Evolutionary conservation across 1,140 invertebrate species (phyloP).

Genomic region (Euwallacea fornicatus): DNA sequence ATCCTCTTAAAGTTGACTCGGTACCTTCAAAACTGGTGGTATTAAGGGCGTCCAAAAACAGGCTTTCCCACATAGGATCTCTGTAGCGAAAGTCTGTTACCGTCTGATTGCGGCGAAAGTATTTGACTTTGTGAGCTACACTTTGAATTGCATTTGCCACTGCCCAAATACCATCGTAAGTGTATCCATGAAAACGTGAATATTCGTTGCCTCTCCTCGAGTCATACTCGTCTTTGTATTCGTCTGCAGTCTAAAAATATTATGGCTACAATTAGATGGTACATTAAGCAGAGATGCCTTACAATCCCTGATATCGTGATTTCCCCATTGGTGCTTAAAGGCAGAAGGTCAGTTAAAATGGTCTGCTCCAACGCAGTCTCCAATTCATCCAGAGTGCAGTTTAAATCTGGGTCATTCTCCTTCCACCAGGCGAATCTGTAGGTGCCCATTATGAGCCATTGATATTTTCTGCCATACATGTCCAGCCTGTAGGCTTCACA

Average conservation of each 20-base stretch:
- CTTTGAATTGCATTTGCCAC: constrained; percentile 89
- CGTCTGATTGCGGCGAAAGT: constrained; percentile 66
- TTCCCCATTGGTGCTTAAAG: constrained; percentile 71
- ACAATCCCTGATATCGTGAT: constrained; percentile 90
- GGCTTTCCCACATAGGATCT: constrained; percentile 82
- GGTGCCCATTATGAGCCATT: constrained; percentile 95
- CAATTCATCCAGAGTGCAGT: constrained; percentile 77
- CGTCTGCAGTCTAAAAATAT: constrained; percentile 75
- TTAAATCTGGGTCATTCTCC: constrained; percentile 56
- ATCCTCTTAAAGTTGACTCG: background rate
- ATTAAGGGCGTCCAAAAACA: constrained; percentile 84
- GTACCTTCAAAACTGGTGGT: constrained; percentile 91
- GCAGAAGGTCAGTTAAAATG: constrained; percentile 83
- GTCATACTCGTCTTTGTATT: constrained; percentile 86
- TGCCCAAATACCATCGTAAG: constrained; percentile 95
- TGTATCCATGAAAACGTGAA: constrained; percentile 94
- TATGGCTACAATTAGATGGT: background rate
- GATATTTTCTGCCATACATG: constrained; percentile 64
- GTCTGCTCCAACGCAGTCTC: constrained; percentile 84
- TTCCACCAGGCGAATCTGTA: constrained; percentile 82
- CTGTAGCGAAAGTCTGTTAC: constrained; percentile 81
- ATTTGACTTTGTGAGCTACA: constrained; percentile 70
- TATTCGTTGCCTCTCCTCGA: constrained; percentile 76
- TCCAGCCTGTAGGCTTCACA: constrained; percentile 79
- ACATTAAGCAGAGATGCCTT: constrained; percentile 54